phyloP scores from a whole-genome alignment of 2,797 vertebrate genomes.

The Lindbergichthys nudifrons region DNA sequence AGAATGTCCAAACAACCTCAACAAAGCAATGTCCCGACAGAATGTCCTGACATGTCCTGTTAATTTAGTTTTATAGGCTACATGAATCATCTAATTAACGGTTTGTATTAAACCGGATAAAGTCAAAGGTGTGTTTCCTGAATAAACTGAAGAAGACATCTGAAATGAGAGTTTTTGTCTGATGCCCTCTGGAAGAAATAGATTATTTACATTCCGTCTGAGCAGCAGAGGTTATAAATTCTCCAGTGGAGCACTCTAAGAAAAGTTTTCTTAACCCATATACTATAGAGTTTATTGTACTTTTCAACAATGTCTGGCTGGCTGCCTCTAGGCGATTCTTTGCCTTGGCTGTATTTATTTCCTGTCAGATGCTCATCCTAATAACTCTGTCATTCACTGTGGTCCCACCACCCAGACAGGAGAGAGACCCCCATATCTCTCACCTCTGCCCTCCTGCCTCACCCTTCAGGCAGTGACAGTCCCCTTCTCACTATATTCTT shows the following conservation, averaged over 20 bases:
- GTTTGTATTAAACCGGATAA: slow-evolving; percentile 22
- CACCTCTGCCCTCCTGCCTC: slow-evolving; percentile 53
- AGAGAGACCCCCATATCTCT: slow-evolving; percentile 52
- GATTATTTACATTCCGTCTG: slow-evolving; percentile 46
- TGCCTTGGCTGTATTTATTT: slow-evolving; percentile 75
- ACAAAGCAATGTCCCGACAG: slow-evolving; percentile 23
- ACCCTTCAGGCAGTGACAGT: slow-evolving; percentile 57
- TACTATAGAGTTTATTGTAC: slow-evolving; percentile 57
- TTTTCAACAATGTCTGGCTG: slow-evolving; percentile 63
- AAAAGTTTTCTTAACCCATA: slow-evolving; percentile 70
- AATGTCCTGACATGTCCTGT: slow-evolving; percentile 2
- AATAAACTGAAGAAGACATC: slow-evolving; percentile 24
- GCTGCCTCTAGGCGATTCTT: slow-evolving; percentile 62
- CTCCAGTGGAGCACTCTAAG: slow-evolving; percentile 22
- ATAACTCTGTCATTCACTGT: slow-evolving; percentile 73
- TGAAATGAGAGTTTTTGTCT: slow-evolving; percentile 13
- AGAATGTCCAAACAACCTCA: slow-evolving; percentile 28
- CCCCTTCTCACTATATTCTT: slow-evolving; percentile 33
- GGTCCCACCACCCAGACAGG: slow-evolving; percentile 76
- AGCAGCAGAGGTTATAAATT: slow-evolving; percentile 41
- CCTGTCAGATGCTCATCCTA: slow-evolving; percentile 74
- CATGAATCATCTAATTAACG: slow-evolving; percentile 10
- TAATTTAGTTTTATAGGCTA: slow-evolving; percentile 7
- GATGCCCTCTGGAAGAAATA: slow-evolving; percentile 42
- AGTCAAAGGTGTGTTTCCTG: slow-evolving; percentile 14